Evolutionary conservation across 2,888 invertebrate genomes (phyloP).

Genomic region (Barypeithes pellucidus): DNA sequence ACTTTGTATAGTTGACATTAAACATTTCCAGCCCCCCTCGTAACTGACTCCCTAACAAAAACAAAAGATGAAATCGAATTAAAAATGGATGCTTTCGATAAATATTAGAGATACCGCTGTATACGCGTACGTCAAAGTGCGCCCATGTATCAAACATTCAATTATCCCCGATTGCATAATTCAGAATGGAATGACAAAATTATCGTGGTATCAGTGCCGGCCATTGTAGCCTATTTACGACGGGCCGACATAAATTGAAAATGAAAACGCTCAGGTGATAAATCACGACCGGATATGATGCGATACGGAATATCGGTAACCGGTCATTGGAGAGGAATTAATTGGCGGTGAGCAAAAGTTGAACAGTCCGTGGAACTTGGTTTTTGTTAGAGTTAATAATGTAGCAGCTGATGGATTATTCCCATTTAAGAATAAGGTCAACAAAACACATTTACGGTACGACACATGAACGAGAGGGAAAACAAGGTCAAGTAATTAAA

Average conservation of each 20-base stretch:
- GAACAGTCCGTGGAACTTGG: not conserved
- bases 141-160: conserved; percentile 53
- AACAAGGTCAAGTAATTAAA: too few relatives aligned
- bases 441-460: too few relatives aligned
- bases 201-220: conserved; percentile 49
- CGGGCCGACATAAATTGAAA: conserved; percentile 47
- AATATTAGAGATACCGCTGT: conserved; percentile 20
- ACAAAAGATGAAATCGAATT: conserved; percentile 20
- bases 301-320: conserved; percentile 28
- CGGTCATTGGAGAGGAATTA: conserved; percentile 24
- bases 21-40: too few relatives aligned
- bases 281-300: conserved; percentile 47
- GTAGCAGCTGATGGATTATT: too few relatives aligned
- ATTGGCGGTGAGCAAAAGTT: conserved; percentile 35
- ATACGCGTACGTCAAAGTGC: conserved; percentile 29
- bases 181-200: conserved; percentile 56
- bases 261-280: conserved; percentile 50
- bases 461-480: too few relatives aligned
- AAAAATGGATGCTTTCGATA: conserved; percentile 14
- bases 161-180: conserved; percentile 57
- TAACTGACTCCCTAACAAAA: too few relatives aligned
- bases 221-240: conserved; percentile 45
- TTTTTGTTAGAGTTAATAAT: not conserved
- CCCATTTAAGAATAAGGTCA: too few relatives aligned
- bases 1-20: too few relatives aligned